Conservation (phyloP, 2,888 invertebrate genomes). For the Nemurella pictetii region DNA sequence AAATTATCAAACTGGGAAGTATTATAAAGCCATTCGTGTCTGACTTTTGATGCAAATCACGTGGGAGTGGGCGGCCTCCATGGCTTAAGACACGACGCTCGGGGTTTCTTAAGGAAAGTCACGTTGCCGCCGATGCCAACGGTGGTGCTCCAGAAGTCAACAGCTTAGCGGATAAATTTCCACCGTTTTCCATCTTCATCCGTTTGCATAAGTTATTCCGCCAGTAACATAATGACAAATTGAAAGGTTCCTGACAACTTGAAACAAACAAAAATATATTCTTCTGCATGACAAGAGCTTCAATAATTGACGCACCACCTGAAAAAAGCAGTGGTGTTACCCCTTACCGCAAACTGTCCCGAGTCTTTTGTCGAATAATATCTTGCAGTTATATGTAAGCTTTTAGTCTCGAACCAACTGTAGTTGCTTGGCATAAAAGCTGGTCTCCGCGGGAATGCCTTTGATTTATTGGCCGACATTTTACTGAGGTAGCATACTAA, state of each 20-base stretch:
- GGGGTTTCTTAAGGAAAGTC: too few species aligned
- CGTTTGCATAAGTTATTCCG: too few species aligned
- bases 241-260: too few species aligned
- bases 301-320: too few species aligned
- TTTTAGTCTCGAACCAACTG: neutral
- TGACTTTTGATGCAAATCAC: neutral
- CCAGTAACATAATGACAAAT: too few species aligned
- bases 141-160: too few species aligned
- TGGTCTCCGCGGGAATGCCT: neutral
- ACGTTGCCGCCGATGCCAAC: too few species aligned
- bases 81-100: too few species aligned
- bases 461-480: neutral
- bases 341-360: neutral
- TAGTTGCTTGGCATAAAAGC: neutral
- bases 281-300: too few species aligned
- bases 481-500: neutral
- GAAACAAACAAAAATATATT: too few species aligned
- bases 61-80: neutral
- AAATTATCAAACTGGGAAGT: neutral
- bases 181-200: too few species aligned
- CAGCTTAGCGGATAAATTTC: too few species aligned
- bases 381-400: neutral
- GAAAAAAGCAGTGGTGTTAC: neutral
- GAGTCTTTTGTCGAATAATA: neutral
- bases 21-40: neutral